phyloP scores from a whole-genome alignment of 2,113 vertebrate species.

The Narcine bancroftii region DNA sequence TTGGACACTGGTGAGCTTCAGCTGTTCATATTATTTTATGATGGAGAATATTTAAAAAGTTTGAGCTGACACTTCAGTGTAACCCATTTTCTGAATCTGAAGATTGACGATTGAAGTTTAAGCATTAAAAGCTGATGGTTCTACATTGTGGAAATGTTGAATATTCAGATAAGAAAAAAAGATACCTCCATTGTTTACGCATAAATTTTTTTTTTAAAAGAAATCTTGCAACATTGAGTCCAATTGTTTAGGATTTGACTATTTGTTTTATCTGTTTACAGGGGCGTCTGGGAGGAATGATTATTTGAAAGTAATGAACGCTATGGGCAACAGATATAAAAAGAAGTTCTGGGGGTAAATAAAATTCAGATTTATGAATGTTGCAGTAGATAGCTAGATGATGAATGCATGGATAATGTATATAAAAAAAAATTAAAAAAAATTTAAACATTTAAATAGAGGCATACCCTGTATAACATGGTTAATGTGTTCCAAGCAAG shows the following conservation, averaged over 20 bases:
- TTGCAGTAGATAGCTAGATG: not conserved
- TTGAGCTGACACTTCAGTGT: not conserved
- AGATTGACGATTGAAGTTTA: too few species aligned
- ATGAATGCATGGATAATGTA: not conserved
- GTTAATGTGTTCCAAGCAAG: too few species aligned
- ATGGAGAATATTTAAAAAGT: not conserved
- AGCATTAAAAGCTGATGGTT: too few species aligned
- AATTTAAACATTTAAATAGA: too few species aligned
- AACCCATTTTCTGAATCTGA: too few species aligned
- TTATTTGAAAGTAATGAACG: conserved; percentile 83
- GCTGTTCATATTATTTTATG: not conserved
- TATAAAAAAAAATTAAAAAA: too few species aligned
- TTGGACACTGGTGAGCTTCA: conserved; percentile 77
- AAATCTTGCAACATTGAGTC: not conserved
- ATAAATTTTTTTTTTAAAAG: too few species aligned
- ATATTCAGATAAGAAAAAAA: too few species aligned
- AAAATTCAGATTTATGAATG: not conserved
- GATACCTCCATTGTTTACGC: too few species aligned
- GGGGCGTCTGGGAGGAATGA: conserved; percentile 83
- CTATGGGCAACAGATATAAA: conserved; percentile 92
- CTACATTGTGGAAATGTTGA: too few species aligned
- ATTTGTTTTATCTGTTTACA: conserved; percentile 44
- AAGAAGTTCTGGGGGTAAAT: conserved; percentile 98
- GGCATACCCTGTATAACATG: too few species aligned
- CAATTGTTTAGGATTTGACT: not conserved